These are phyloP conservation scores for Synergus gifuensis DNA, from an alignment of 2,888 invertebrate species.

Conservation along the genomic window DNA sequence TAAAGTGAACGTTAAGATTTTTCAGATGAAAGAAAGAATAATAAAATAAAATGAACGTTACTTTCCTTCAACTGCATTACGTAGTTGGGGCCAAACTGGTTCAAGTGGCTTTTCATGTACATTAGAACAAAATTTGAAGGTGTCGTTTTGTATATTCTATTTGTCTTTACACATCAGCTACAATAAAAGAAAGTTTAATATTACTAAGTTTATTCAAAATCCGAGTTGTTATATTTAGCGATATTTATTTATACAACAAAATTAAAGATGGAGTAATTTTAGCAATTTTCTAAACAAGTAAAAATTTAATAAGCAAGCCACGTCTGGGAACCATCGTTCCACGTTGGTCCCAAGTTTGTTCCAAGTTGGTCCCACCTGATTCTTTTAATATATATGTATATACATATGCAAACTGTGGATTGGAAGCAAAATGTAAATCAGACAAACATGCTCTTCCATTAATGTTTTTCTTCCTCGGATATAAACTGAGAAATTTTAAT, in stretches of 20 bases:
- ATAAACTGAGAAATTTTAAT: background rate
- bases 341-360: slow-evolving; percentile 23
- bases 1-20: background rate
- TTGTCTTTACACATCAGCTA: background rate
- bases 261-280: background rate
- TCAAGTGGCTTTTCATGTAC: background rate
- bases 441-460: background rate
- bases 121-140: background rate
- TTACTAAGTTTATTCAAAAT: background rate
- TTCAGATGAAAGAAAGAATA: too few species aligned
- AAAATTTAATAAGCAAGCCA: background rate
- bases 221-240: background rate
- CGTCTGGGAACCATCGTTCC: background rate
- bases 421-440: background rate
- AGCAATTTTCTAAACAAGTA: background rate
- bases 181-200: background rate
- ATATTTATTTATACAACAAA: background rate
- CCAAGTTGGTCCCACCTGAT: slow-evolving; percentile 35
- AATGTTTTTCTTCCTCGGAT: background rate
- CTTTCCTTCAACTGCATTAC: too few species aligned
- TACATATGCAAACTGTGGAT: background rate
- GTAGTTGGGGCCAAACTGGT: slow-evolving; percentile 22
- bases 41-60: too few species aligned
- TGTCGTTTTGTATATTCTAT: background rate
- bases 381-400: background rate